Evolutionary conservation across 2,888 invertebrate genomes (phyloP).

Genomic region (Rhagonycha fulva): DNA sequence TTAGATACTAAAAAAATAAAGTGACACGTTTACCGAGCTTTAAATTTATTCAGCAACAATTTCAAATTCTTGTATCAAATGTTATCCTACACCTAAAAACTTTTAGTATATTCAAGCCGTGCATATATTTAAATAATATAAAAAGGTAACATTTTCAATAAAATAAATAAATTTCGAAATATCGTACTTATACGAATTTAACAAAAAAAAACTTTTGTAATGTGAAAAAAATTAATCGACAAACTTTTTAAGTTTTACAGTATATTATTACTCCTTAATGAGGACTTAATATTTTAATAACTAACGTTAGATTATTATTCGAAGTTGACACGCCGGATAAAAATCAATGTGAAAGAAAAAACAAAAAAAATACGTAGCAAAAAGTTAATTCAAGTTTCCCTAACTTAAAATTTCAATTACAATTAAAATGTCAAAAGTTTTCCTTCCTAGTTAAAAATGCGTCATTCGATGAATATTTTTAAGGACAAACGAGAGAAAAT

Average conservation of each 20-base stretch:
- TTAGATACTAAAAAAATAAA: neutral
- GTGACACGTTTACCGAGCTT: neutral
- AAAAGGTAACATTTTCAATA: neutral
- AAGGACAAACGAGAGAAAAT: slow-evolving; percentile 10
- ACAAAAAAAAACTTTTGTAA: neutral
- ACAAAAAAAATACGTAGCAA: neutral
- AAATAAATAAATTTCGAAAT: neutral
- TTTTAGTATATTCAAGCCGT: neutral
- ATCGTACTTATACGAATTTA: neutral
- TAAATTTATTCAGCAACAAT: neutral
- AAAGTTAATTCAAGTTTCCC: neutral
- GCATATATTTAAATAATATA: neutral
- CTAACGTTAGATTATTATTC: neutral
- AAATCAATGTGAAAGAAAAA: neutral
- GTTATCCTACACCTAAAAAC: neutral
- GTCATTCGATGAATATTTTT: slow-evolving; percentile 2
- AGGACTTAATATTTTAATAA: neutral
- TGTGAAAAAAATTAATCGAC: neutral
- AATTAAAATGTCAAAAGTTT: slow-evolving; percentile 7
- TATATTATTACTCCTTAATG: too few relatives aligned
- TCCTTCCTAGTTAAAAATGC: neutral
- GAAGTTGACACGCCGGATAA: neutral
- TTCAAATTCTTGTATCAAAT: neutral
- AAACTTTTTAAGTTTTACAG: too few relatives aligned
- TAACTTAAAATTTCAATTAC: slow-evolving; percentile 5